Base-by-base conservation (phyloP, 2,888 invertebrate species). In the Drosophila kuntzei region DNA sequence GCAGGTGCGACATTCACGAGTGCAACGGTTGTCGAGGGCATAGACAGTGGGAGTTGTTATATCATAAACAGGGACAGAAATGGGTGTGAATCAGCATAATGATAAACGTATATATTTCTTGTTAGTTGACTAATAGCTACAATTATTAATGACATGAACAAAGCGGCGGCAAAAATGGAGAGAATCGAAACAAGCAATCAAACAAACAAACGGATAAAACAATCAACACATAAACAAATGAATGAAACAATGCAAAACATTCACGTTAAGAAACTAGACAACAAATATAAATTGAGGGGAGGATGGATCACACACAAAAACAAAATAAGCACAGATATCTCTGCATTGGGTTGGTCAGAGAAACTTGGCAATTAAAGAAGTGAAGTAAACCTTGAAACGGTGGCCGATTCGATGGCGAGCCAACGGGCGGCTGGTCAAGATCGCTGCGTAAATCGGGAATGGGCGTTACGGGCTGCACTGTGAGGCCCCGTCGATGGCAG, bases 381-480 rank as follows among this genome's bases (percentile, higher is more conserved):
- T 37, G 65, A 64, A 64, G 34, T 53, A 77, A 91, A 92, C 92
- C 92, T 92, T 92, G 92, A 85, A 92, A 92, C 77, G 92, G 92
- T 76, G 92, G 92, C 80, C 92, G 91, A 82, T 90, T 90, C 66
- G 90, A 89, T 73, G 92, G 91, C 64, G 92, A 92, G 76, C 90
- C 89, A 67, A 91, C 84, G 68, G 91, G 90, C 76, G 91, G 88
- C 80, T 88, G 90, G 81, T 92, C 92, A 82, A 91, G 80, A 82
- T 92, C 92, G 89, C 92, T 92, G 93, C 97, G 95, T 93, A 97
- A 95, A 94, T 97, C 96, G 92, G 97, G 97, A 93, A 97, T 97
- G 93, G 96, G 95, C 92, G 94, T 94, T 92, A 96, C 95, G 93
- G 95, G 94, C 93, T 96, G 95, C 94, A 96, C 95, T 93, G 97